A percentile compares a stretch with the other conserved stretches of the same genome.
These are phyloP conservation scores for Ephydatia muelleri DNA, from an alignment of 37 sponge, comb jelly and placozoan genomes.

Conservation along the genomic window DNA sequence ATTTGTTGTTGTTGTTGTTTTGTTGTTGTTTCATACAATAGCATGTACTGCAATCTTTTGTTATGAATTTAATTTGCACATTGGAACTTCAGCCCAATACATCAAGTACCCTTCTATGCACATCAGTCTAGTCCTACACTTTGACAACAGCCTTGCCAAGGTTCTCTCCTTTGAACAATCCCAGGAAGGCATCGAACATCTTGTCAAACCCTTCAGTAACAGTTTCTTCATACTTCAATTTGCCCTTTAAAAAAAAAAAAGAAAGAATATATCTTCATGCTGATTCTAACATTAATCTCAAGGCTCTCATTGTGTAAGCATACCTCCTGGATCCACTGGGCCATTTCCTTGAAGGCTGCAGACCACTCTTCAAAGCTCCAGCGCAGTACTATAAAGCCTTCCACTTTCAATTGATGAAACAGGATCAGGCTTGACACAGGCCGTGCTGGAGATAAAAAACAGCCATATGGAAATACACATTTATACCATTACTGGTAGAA, in stretches of 20 bases:
- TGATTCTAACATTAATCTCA: not conserved
- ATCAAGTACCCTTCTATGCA: too few relatives aligned
- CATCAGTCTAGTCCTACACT: slow-evolving; percentile 10
- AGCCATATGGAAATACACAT: too few relatives aligned
- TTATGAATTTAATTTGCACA: too few relatives aligned
- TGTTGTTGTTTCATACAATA: too few relatives aligned
- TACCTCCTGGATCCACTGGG: slow-evolving; percentile 84
- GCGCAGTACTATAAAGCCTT: slow-evolving; percentile 74
- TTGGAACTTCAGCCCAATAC: too few relatives aligned
- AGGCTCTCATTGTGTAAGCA: slow-evolving; percentile 17
- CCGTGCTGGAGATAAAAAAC: too few relatives aligned
- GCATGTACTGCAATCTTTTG: too few relatives aligned
- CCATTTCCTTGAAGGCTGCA: slow-evolving; percentile 58
- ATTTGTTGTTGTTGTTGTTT: too few relatives aligned
- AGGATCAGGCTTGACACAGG: slow-evolving; percentile 36
- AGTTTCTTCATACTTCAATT: slow-evolving; percentile 56
- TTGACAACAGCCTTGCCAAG: slow-evolving; percentile 80
- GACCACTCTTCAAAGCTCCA: slow-evolving; percentile 56
- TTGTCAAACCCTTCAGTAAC: slow-evolving; percentile 83
- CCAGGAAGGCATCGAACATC: slow-evolving; percentile 78
- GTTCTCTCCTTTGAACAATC: slow-evolving; percentile 66
- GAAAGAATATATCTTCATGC: not conserved
- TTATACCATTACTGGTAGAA: too few relatives aligned
- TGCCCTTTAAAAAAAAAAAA: slow-evolving; percentile 23
- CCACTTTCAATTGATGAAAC: slow-evolving; percentile 59